These are phyloP conservation scores for Copidosoma aretas DNA, from an alignment of 2,888 invertebrate species.

Conservation along the genomic window DNA sequence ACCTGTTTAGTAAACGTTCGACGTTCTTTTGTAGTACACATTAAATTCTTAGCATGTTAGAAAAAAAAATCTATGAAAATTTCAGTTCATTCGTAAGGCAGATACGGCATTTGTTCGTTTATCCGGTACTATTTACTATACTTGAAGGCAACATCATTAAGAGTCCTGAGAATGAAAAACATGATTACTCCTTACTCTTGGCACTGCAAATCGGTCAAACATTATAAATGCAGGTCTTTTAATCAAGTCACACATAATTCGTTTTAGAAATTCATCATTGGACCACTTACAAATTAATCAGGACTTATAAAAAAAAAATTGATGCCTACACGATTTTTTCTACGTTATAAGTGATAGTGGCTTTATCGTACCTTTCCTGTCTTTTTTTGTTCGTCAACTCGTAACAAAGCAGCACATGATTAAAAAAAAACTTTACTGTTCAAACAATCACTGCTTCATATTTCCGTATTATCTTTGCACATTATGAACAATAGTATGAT, in stretches of 20 bases:
- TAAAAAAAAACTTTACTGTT: not conserved
- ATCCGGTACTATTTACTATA: not conserved
- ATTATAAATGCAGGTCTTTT: constrained; percentile 38
- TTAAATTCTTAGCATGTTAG: not conserved
- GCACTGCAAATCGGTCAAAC: constrained; percentile 30
- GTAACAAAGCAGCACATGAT: constrained; percentile 12
- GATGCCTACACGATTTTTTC: constrained; percentile 7
- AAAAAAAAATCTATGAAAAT: constrained; percentile 26
- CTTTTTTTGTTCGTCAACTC: constrained; percentile 8
- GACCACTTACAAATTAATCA: constrained; percentile 28
- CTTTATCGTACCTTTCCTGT: constrained; percentile 25
- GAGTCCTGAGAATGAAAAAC: constrained; percentile 24
- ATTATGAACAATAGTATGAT: not conserved
- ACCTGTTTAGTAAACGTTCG: too few species aligned
- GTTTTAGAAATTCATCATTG: constrained; percentile 18
- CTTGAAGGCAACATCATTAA: constrained; percentile 21
- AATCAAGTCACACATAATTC: constrained; percentile 1
- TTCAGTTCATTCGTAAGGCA: constrained; percentile 34
- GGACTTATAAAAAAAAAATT: constrained; percentile 21
- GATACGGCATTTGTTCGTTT: constrained; percentile 40
- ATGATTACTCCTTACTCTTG: constrained; percentile 27
- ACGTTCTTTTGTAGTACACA: not conserved
- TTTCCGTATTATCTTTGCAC: not conserved
- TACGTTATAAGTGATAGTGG: constrained; percentile 28
- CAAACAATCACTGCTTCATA: not conserved